phyloP scores from a whole-genome alignment of 2,113 vertebrate species.

The Lepus timidus region DNA sequence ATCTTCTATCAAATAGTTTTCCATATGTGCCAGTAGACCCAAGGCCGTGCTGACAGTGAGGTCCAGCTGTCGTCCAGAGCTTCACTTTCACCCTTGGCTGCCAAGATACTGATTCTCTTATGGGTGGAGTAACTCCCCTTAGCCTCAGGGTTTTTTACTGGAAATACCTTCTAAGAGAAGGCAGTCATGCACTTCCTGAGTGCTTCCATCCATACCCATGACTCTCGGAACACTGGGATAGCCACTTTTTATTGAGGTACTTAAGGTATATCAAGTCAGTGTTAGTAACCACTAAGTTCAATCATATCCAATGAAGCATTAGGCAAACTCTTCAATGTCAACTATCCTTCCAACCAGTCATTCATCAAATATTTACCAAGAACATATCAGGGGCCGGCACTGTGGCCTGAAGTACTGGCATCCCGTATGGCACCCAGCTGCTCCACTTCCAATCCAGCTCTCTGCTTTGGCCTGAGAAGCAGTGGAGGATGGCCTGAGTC shows the following conservation, averaged over 20 bases:
- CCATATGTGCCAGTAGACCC: background rate
- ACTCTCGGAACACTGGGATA: background rate
- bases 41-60: background rate
- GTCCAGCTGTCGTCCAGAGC: background rate
- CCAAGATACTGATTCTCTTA: background rate
- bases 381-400: no score
- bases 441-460: no score
- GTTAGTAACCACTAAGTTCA: slow-evolving; percentile 12
- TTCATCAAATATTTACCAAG: background rate
- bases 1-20: background rate
- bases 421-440: no score
- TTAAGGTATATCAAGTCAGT: background rate
- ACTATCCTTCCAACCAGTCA: background rate
- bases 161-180: background rate
- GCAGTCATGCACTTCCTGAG: background rate
- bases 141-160: background rate
- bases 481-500: no score
- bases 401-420: no score
- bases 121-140: background rate
- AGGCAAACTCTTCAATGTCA: background rate
- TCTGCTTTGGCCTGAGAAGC: no score
- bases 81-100: background rate
- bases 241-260: background rate
- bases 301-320: background rate
- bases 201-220: background rate